phyloP scores from a whole-genome alignment of 2,113 vertebrate genomes.

The Scomber japonicus region DNA sequence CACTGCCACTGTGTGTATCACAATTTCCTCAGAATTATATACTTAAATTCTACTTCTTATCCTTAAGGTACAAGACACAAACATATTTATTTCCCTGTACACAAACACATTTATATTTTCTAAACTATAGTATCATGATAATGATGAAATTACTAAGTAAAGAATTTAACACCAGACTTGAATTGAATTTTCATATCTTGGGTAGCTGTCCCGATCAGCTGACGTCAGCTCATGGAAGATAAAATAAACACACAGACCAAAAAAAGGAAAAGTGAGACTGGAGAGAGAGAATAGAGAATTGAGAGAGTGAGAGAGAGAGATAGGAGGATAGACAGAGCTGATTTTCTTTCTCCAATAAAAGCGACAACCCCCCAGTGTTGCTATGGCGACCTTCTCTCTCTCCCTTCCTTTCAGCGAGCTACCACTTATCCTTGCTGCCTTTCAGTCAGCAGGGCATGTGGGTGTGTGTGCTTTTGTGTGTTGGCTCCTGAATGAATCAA shows the following conservation, averaged over 20 bases:
- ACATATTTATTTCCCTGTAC: not conserved
- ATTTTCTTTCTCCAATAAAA: constrained; percentile 77
- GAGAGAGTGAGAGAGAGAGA: constrained; percentile 39
- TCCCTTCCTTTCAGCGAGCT: constrained; percentile 72
- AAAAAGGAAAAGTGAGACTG: constrained; percentile 47
- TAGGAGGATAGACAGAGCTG: constrained; percentile 53
- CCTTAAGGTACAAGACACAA: not conserved
- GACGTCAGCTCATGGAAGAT: constrained; percentile 39
- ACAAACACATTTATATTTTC: not conserved
- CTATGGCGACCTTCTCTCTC: constrained; percentile 77
- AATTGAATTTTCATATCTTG: constrained; percentile 40
- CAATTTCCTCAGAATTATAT: not conserved
- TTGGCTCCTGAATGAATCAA: constrained; percentile 72
- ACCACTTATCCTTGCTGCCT: constrained; percentile 80
- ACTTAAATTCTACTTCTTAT: not conserved
- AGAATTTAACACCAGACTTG: constrained; percentile 32
- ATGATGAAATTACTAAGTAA: constrained; percentile 7
- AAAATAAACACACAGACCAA: constrained; percentile 25
- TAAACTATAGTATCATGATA: not conserved
- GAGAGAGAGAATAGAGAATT: constrained; percentile 9
- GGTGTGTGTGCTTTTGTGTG: constrained; percentile 68
- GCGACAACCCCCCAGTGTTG: constrained; percentile 74
- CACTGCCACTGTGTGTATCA: not conserved
- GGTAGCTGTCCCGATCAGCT: constrained; percentile 19
- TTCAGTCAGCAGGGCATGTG: constrained; percentile 77